phyloP scores from a whole-genome alignment of 2,113 vertebrate species.

The Pseudonaja textilis region DNA sequence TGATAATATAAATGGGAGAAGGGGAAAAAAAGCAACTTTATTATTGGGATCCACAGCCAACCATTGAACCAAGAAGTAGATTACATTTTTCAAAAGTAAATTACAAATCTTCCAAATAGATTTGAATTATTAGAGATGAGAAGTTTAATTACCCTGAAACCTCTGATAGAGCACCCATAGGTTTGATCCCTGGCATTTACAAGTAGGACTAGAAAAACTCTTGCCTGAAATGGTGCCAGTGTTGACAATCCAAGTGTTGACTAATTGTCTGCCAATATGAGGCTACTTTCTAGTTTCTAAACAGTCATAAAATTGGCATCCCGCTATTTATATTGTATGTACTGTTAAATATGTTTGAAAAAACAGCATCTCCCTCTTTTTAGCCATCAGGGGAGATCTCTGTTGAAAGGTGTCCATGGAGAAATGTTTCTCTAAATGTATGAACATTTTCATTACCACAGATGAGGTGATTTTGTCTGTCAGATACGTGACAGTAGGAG shows the following conservation, averaged over 20 bases:
- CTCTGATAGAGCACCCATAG: not conserved
- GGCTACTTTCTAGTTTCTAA: not conserved
- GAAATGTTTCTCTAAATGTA: constrained; percentile 62
- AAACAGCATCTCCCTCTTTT: constrained; percentile 48
- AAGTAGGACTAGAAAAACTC: not conserved
- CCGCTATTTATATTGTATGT: constrained; percentile 53
- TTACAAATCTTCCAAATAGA: not conserved
- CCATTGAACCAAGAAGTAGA: not conserved
- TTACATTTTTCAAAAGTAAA: not conserved
- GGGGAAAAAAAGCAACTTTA: not conserved
- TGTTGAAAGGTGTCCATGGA: constrained; percentile 51
- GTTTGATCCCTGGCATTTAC: not conserved
- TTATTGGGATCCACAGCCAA: not conserved
- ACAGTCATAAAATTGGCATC: constrained; percentile 51
- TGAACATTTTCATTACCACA: constrained; percentile 58
- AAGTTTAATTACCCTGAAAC: not conserved
- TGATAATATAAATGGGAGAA: not conserved
- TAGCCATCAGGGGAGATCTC: constrained; percentile 48
- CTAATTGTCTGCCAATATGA: not conserved
- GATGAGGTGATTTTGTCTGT: constrained; percentile 64
- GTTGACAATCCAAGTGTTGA: not conserved
- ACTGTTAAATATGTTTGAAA: constrained; percentile 52
- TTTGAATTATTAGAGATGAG: not conserved
- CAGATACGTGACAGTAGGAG: constrained; percentile 64
- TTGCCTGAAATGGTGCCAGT: not conserved